Evolutionary conservation across 2,797 vertebrate genomes (phyloP).

Genomic region (Leucoraja ocellata): DNA sequence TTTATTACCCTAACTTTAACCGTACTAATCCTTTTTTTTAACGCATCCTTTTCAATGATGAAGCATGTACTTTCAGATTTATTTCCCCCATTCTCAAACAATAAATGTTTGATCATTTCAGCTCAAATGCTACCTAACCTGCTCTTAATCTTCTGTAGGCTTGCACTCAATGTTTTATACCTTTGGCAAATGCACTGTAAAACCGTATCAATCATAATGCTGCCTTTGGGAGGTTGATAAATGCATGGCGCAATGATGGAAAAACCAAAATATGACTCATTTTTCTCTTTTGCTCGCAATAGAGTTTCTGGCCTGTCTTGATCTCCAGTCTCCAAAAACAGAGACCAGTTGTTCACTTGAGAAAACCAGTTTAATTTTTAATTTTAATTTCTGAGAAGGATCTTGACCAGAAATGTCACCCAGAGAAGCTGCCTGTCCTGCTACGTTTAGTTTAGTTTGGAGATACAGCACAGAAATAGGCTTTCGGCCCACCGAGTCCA

Average conservation of each 20-base stretch:
- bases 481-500: too few species aligned
- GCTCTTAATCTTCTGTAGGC: background rate
- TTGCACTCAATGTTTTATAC: conserved; percentile 11
- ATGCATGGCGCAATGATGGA: background rate
- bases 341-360: background rate
- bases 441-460: too few species aligned
- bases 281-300: conserved; percentile 29
- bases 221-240: conserved; percentile 23
- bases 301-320: background rate
- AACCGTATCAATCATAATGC: conserved; percentile 33
- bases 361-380: background rate
- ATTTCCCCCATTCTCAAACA: background rate
- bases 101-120: background rate
- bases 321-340: background rate
- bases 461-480: too few species aligned
- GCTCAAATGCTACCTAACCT: background rate
- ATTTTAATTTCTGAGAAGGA: too few species aligned
- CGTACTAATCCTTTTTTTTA: background rate
- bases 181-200: conserved; percentile 19
- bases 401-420: too few species aligned
- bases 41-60: background rate
- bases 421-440: too few species aligned
- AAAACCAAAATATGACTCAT: conserved; percentile 27
- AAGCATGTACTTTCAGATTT: background rate
- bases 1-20: too few species aligned